Conservation (phyloP, 2,113 vertebrate genomes). For the Gymnorhina tibicen region DNA sequence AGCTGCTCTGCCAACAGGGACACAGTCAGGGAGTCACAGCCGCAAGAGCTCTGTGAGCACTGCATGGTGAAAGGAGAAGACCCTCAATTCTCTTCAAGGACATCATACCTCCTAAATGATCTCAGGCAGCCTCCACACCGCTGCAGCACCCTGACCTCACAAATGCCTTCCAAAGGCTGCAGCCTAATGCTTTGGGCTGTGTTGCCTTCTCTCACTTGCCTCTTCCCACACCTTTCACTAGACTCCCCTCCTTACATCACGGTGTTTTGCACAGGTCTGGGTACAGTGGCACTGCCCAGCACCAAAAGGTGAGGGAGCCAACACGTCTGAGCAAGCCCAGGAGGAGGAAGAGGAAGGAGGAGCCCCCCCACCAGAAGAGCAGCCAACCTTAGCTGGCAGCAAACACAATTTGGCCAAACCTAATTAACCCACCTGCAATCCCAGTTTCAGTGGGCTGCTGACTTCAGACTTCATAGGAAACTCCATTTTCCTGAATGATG, state of each 20-base stretch:
- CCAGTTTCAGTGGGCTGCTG: not conserved
- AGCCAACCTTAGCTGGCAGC: not conserved
- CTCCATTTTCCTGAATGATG: not conserved
- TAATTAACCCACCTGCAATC: not conserved
- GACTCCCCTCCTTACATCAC: not conserved
- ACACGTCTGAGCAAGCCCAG: accelerated
- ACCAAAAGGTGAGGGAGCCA: not conserved
- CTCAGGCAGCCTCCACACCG: not conserved
- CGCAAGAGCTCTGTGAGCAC: not conserved
- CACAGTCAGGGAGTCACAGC: not conserved
- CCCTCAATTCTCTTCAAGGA: not conserved
- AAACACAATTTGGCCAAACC: not conserved
- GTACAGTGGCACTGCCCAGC: not conserved
- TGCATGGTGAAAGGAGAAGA: not conserved
- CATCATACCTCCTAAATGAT: not conserved
- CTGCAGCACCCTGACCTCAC: not conserved
- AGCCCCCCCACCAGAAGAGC: not conserved
- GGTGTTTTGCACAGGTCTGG: not conserved
- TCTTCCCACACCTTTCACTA: not conserved
- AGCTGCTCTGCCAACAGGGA: not conserved
- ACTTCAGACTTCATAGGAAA: not conserved
- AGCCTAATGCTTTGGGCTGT: accelerated
- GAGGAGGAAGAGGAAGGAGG: not conserved
- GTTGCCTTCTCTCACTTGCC: not conserved
- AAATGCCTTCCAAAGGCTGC: not conserved